Conservation (phyloP, 1,140 invertebrate species). For the Vollenhovia emeryi region DNA sequence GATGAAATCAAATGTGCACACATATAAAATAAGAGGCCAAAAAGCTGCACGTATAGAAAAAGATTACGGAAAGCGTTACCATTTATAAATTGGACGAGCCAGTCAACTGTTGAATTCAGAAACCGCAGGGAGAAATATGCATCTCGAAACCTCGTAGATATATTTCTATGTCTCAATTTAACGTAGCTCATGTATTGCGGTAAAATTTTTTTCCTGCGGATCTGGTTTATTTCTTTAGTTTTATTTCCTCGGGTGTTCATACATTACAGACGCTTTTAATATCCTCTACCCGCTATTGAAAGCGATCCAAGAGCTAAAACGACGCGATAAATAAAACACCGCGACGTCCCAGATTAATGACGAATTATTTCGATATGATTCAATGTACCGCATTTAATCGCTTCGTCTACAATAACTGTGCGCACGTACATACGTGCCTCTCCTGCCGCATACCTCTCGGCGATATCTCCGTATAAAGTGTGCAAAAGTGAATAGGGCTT, state of each 20-base stretch:
- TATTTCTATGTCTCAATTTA: neutral
- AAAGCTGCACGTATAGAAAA: neutral
- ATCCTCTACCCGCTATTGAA: slow-evolving; percentile 19
- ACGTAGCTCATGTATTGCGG: neutral
- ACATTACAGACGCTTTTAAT: neutral
- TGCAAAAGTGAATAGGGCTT: neutral
- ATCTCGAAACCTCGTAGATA: neutral
- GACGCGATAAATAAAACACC: slow-evolving; percentile 38
- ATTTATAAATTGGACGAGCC: neutral
- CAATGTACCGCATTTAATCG: slow-evolving; percentile 36
- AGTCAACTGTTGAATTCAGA: neutral
- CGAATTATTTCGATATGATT: slow-evolving; percentile 38
- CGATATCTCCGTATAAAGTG: neutral
- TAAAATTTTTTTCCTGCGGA: neutral
- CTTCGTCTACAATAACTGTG: neutral
- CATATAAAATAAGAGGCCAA: neutral
- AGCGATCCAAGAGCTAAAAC: slow-evolving; percentile 35
- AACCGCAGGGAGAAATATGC: neutral
- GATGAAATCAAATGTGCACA: neutral
- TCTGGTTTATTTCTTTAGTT: slow-evolving; percentile 34
- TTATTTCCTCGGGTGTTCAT: slow-evolving; percentile 9
- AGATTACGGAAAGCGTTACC: neutral
- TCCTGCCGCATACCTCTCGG: neutral
- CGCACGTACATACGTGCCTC: too few relatives aligned
- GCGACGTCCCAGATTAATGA: slow-evolving; percentile 36